These are phyloP conservation scores for Rattus rattus DNA, from an alignment of 2,113 vertebrate genomes.

Conservation along the genomic window DNA sequence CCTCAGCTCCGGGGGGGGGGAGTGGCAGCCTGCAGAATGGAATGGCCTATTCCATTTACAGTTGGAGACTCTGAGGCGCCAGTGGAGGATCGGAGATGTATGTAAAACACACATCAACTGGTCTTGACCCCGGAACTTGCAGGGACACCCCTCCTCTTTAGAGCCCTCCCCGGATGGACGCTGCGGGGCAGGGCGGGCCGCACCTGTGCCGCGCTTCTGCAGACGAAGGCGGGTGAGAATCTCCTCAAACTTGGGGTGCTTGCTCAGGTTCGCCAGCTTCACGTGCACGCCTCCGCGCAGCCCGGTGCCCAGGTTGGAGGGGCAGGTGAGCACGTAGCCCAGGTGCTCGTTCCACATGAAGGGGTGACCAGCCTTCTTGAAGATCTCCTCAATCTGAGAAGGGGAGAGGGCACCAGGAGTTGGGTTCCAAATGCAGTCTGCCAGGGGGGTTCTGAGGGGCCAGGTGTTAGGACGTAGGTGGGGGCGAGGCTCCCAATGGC, in stretches of 20 bases:
- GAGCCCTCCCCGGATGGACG: background rate
- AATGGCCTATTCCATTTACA: background rate
- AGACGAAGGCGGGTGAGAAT: constrained; percentile 94
- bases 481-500: background rate
- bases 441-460: background rate
- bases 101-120: too few relatives aligned
- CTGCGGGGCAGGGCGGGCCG: background rate
- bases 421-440: background rate
- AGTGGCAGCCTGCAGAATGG: background rate
- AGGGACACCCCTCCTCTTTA: background rate
- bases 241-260: constrained; percentile 96
- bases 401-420: background rate
- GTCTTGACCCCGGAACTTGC: background rate
- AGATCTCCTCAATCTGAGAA: constrained; percentile 94
- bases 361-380: constrained; percentile 94
- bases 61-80: background rate
- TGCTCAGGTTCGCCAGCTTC: constrained; percentile 94
- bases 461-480: too few relatives aligned
- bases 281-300: constrained; percentile 96
- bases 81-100: background rate
- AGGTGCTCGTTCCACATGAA: constrained; percentile 98
- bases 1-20: too few relatives aligned
- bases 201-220: constrained; percentile 98
- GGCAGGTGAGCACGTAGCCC: constrained; percentile 96
- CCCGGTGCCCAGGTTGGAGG: constrained; percentile 96